Evolutionary conservation across 2,888 invertebrate species (phyloP), one percentile per base, ranked within the genome.

Genomic region (Siphonodentalium dalli): DNA sequence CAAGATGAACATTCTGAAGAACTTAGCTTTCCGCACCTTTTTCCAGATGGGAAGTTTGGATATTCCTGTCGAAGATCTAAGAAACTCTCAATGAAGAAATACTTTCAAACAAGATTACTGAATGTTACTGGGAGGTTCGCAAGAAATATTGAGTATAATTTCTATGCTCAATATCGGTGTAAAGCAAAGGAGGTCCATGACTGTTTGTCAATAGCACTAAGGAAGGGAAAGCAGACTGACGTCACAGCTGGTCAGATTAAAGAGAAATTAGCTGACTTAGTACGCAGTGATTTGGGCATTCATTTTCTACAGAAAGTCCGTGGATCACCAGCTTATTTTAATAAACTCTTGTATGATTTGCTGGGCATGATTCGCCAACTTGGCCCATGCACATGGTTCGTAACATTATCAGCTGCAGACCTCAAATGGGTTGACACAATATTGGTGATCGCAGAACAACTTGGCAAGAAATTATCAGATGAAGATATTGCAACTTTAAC

Each of bases 331-430:
- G 53, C 61, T 28, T 65, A 62, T 53, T 68, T 62, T 53, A 47
- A 60, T 27, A 59, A 54, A 47, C 37, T 58, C 3, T 48, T 60
- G 20, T 59, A 58, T 27, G 63, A 66, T 21, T 31, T 69, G 5
- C 56, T 67, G 21, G 68, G 66, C 24, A 65, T 68, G 65, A 62
- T 71, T 9, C 43, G 68, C 11, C 70, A 71, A 41, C 50, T 70
- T 21, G 68, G 66, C 1, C 54, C 60, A 23, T 63, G 64, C 23
- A 65, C 67, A 5, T 66, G 61, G 50, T 70, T 69, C 33, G 39
- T 68, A 13, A 68, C 67, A 20, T 40, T 69, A 13, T 63, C 63
- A 27, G 66, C 68, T 7, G 62, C 67, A 33, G 71, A 70, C 37
- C 54, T 58, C 5, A 56, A 64, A 29, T 71, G 69, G 69, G 26